A percentile compares a stretch with the other conserved stretches of the same genome.
phyloP scores from a whole-genome alignment of 2,888 invertebrate genomes.

The Dasysyrphus albostriatus region DNA sequence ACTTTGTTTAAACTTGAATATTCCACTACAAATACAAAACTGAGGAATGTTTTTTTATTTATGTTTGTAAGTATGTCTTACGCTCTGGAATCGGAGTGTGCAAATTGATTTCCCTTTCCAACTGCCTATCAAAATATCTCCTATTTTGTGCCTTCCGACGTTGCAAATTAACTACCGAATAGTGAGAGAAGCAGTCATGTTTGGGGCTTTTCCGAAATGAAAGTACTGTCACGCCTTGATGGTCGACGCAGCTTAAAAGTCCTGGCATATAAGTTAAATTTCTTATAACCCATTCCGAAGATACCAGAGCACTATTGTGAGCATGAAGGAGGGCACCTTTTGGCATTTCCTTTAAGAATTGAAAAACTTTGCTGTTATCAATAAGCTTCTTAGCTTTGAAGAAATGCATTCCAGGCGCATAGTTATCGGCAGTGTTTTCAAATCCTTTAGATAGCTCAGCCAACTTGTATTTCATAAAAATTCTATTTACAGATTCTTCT shows the following conservation, averaged over 20 bases:
- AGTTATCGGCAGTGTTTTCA: constrained; percentile 80
- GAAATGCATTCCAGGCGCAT: constrained; percentile 86
- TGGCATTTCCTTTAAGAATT: constrained; percentile 86
- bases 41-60: background rate
- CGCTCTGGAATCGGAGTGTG: constrained; percentile 85
- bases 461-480: constrained; percentile 81
- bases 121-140: constrained; percentile 84
- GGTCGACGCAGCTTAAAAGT: constrained; percentile 79
- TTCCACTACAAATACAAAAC: constrained; percentile 78
- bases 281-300: constrained; percentile 84
- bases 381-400: constrained; percentile 85
- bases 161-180: constrained; percentile 80
- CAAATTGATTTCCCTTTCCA: constrained; percentile 86
- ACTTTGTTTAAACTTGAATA: constrained; percentile 79
- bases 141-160: constrained; percentile 83
- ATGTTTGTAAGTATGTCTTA: constrained; percentile 74
- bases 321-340: constrained; percentile 85
- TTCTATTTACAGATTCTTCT: constrained; percentile 80
- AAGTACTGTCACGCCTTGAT: constrained; percentile 56
- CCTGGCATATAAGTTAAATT: constrained; percentile 85
- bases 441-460: constrained; percentile 80
- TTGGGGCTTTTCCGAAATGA: constrained; percentile 43
- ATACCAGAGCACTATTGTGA: constrained; percentile 85
- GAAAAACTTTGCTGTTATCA: constrained; percentile 85
- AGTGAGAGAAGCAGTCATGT: constrained; percentile 79